phyloP scores from a whole-genome alignment of 2,113 vertebrate genomes.

The Alligator sinensis region DNA sequence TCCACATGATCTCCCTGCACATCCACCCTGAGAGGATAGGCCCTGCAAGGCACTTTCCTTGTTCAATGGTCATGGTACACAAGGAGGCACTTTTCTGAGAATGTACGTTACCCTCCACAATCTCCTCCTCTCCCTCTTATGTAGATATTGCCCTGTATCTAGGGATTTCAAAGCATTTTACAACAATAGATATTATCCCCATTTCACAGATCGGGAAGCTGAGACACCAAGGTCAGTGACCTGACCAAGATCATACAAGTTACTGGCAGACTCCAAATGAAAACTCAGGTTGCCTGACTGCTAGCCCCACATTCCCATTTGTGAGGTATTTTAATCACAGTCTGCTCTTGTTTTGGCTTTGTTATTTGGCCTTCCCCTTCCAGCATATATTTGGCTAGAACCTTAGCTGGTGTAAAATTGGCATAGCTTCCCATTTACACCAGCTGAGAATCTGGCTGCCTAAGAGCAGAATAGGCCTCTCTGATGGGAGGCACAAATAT shows the following conservation, averaged over 20 bases:
- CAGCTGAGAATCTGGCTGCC: accelerated
- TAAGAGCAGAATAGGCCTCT: background rate
- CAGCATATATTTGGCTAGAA: background rate
- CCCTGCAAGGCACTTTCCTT: background rate
- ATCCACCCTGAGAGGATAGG: background rate
- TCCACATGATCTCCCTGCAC: accelerated
- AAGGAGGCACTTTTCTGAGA: background rate
- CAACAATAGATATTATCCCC: background rate
- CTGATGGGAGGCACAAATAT: background rate
- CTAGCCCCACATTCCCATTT: background rate
- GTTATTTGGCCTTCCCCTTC: background rate
- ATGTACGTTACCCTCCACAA: background rate
- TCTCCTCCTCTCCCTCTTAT: background rate
- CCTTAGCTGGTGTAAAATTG: background rate
- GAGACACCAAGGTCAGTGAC: background rate
- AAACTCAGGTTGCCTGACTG: background rate
- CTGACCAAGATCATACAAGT: background rate
- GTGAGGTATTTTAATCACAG: background rate
- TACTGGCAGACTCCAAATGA: background rate
- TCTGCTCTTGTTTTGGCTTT: background rate
- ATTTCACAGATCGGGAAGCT: background rate
- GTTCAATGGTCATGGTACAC: background rate
- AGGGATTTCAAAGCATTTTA: accelerated
- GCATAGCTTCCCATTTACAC: background rate
- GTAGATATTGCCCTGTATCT: background rate